phyloP scores from a whole-genome alignment of 2,888 invertebrate genomes.

The Buathra laborator region DNA sequence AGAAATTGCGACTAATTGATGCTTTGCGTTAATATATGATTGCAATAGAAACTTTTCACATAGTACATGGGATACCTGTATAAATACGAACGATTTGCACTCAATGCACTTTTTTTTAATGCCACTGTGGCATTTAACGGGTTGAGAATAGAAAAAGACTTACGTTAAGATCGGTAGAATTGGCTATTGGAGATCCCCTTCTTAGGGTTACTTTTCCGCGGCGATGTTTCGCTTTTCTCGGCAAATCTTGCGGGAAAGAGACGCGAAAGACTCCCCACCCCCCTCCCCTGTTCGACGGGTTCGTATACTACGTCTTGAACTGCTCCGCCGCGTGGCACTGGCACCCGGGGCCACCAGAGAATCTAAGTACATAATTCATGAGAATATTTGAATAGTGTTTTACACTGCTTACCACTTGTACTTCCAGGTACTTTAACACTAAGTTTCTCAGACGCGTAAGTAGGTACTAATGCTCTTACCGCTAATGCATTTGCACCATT shows the following conservation, averaged over 20 bases:
- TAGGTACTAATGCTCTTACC: conserved; percentile 75
- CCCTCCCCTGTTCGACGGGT: conserved; percentile 16
- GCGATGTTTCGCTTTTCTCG: conserved; percentile 51
- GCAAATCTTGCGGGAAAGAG: conserved; percentile 36
- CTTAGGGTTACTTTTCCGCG: conserved; percentile 5
- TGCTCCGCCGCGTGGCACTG: conserved; percentile 32
- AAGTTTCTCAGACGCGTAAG: conserved; percentile 69
- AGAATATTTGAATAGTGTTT: conserved; percentile 77
- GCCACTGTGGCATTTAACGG: too few species aligned
- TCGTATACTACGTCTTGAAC: background rate
- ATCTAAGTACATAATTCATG: conserved; percentile 74
- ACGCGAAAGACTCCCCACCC: background rate
- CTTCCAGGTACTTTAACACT: conserved; percentile 71
- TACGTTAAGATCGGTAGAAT: too few species aligned
- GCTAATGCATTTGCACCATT: conserved; percentile 73
- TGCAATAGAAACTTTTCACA: too few species aligned
- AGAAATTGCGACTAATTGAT: too few species aligned
- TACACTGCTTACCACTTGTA: conserved; percentile 75
- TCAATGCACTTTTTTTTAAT: too few species aligned
- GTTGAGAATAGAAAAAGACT: too few species aligned
- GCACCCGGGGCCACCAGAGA: conserved; percentile 42
- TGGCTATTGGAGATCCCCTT: background rate
- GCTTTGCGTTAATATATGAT: too few species aligned
- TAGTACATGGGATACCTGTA: too few species aligned
- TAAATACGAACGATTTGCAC: too few species aligned